Percentiles rank a stretch among this genome's conserved stretches.
phyloP scores from a whole-genome alignment of 2,797 vertebrate species.

The Falco cherrug region DNA sequence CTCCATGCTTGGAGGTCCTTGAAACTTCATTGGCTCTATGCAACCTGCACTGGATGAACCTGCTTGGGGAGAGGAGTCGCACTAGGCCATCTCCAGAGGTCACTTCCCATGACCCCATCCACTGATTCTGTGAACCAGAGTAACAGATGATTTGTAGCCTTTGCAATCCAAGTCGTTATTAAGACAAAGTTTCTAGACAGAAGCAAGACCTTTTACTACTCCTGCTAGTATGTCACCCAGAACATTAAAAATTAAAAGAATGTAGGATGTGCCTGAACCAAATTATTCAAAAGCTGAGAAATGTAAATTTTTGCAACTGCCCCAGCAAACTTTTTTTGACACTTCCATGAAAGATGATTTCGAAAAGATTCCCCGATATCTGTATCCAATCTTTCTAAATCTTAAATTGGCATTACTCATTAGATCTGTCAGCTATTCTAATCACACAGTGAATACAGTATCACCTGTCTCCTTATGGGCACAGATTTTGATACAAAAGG shows the following conservation, averaged over 20 bases:
- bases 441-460: neutral
- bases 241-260: conserved; percentile 19
- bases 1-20: neutral
- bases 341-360: neutral
- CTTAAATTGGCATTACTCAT: neutral
- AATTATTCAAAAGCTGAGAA: conserved; percentile 32
- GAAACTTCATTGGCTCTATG: neutral
- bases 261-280: conserved; percentile 22
- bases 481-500: neutral
- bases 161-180: neutral
- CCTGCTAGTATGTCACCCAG: neutral
- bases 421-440: neutral
- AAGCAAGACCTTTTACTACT: neutral
- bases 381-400: neutral
- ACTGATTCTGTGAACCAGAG: neutral
- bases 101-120: neutral
- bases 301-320: conserved; percentile 7
- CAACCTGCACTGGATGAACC: neutral
- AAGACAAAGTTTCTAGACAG: neutral
- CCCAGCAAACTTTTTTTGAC: neutral
- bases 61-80: neutral
- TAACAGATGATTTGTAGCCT: neutral
- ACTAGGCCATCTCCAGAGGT: neutral
- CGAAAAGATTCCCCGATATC: neutral
- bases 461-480: neutral